phyloP scores from a whole-genome alignment of 2,113 vertebrate genomes.

The Toxostoma redivivum region DNA sequence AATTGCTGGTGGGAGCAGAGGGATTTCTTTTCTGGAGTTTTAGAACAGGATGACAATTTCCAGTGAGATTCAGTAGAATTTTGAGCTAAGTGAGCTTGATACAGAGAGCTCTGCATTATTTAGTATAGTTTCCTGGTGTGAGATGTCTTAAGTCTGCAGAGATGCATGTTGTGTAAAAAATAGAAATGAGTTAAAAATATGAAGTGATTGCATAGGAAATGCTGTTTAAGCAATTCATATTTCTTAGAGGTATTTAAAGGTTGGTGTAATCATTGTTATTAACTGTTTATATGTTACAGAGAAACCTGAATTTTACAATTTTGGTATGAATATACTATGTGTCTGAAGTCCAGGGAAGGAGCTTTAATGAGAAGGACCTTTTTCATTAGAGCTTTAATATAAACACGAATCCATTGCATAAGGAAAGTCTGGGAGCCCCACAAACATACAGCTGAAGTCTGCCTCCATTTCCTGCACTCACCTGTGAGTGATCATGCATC shows the following conservation, averaged over 20 bases:
- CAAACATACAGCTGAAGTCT: background rate
- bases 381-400: background rate
- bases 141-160: background rate
- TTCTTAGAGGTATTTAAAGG: background rate
- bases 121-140: background rate
- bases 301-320: background rate
- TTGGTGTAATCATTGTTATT: background rate
- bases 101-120: background rate
- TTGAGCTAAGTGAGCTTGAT: background rate
- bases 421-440: background rate
- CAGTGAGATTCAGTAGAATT: background rate
- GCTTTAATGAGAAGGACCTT: background rate
- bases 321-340: background rate
- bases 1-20: background rate
- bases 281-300: background rate
- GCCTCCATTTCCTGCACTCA: background rate
- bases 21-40: background rate
- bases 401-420: rapidly evolving
- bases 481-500: rapidly evolving
- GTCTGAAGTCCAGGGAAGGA: background rate
- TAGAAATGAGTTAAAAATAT: background rate
- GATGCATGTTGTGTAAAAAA: background rate
- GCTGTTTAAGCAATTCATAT: background rate
- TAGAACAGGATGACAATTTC: background rate
- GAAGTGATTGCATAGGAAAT: background rate